phyloP scores from a whole-genome alignment of 2,888 invertebrate genomes.

The Nysson spinosus region DNA sequence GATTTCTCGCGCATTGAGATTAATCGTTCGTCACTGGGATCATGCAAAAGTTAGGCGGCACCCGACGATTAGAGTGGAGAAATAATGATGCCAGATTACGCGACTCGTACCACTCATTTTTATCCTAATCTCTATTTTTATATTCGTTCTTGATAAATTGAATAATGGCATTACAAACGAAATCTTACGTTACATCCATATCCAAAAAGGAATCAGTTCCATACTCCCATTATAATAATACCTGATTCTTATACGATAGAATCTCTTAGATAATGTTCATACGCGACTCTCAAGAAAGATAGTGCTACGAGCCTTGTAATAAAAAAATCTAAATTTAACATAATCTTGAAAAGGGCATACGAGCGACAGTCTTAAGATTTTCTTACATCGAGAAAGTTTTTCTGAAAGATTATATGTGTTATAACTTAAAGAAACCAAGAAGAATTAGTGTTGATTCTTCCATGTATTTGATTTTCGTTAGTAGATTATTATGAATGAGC shows the following conservation, averaged over 20 bases:
- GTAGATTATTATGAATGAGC: not conserved
- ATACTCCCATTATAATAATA: no score
- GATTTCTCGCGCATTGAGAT: slow-evolving; percentile 37
- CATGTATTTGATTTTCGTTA: no score
- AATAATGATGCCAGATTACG: slow-evolving; percentile 42
- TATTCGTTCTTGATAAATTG: not conserved
- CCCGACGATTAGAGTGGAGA: slow-evolving; percentile 42
- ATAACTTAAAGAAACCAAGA: no score
- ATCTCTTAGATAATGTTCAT: no score
- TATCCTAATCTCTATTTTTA: not conserved
- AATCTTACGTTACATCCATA: no score
- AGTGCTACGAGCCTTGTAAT: slow-evolving; percentile 16
- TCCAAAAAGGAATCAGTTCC: no score
- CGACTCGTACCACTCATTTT: slow-evolving; percentile 26
- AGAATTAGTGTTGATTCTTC: no score
- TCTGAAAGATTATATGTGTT: not conserved
- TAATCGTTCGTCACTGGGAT: slow-evolving; percentile 40
- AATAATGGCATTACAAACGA: no score
- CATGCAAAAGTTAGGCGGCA: slow-evolving; percentile 37
- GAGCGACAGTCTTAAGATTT: not conserved
- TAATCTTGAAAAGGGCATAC: slow-evolving; percentile 16
- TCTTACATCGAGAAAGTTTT: not conserved
- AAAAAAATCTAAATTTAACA: not conserved
- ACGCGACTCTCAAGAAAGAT: no score
- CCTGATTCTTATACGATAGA: no score